Evolutionary conservation across 2,888 invertebrate species (phyloP).

Genomic region (Euzophera pinguis): DNA sequence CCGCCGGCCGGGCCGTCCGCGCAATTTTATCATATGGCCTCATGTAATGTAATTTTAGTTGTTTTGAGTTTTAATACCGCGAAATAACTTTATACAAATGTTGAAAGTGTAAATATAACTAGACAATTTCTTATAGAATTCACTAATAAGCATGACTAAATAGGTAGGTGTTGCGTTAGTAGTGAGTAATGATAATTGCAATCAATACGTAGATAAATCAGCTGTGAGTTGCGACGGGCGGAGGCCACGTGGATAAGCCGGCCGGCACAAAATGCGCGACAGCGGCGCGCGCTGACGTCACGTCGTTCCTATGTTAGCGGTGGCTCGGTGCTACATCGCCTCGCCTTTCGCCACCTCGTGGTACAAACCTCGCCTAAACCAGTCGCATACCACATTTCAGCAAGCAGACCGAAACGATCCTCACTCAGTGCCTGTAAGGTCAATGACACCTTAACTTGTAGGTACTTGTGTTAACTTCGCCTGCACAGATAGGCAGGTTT

Average conservation of each 20-base stretch:
- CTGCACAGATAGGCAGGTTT: not conserved
- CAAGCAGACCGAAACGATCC: slow-evolving; percentile 64
- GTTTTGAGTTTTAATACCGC: too few species aligned
- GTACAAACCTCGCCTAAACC: slow-evolving; percentile 44
- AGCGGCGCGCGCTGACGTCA: slow-evolving; percentile 50
- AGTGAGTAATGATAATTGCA: slow-evolving; percentile 1
- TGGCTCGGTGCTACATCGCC: slow-evolving; percentile 21
- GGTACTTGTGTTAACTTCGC: slow-evolving; percentile 25
- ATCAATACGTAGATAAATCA: slow-evolving; percentile 32
- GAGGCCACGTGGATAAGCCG: slow-evolving; percentile 52
- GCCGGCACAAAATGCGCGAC: slow-evolving; percentile 30
- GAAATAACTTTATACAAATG: too few species aligned
- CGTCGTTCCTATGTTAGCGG: slow-evolving; percentile 24
- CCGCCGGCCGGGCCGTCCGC: slow-evolving; percentile 57
- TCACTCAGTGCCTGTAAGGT: slow-evolving; percentile 46
- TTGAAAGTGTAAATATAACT: too few species aligned
- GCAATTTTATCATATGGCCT: slow-evolving; percentile 49
- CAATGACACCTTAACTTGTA: slow-evolving; percentile 51
- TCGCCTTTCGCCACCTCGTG: slow-evolving; percentile 33
- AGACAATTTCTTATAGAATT: not conserved
- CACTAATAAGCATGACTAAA: not conserved
- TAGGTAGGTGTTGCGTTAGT: not conserved
- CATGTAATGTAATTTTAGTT: too few species aligned
- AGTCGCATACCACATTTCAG: slow-evolving; percentile 65
- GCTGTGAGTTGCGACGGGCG: slow-evolving; percentile 38